Evolutionary conservation across 2,888 invertebrate genomes (phyloP), one percentile per base, ranked within the genome.

Genomic region (Glomeris marginata): DNA sequence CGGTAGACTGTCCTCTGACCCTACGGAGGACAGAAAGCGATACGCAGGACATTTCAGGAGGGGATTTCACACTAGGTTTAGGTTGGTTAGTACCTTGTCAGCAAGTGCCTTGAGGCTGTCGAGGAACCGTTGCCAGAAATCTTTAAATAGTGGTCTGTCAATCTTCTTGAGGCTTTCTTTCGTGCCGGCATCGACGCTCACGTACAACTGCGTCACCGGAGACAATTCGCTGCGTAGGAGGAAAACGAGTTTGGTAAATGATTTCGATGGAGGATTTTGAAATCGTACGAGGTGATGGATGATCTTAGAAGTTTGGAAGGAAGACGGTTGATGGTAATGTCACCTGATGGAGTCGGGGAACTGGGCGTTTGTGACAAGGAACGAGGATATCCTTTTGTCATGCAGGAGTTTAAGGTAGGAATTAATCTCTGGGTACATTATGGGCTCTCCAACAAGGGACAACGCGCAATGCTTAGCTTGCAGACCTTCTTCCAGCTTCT

Each of bases 351-450:
- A 73, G 37, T 74, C 72, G 2, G 75, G 75, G 59, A 75, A 75
- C 61, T 75, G 75, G 41, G 75, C 75, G 62, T 75, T 75, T 11
- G 75, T 75, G 18, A 75, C 75, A 4, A 75, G 63, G 61, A 76
- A 75, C 6, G 73, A 66, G 5, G 75, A 76, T 49, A 75, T 74
- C 8, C 61, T 58, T 57, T 67, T 66, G 1, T 59, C 54, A 59
- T 75, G 75, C 3, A 75, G 65, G 42, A 74, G 58, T 10, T 61
- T 56, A 5, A 74, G 61, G 56, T 74, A 69, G 47, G 61, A 63
- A 61, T 74, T 74, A 51, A 75, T 76, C 58, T 73, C 68, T 13
- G 75, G 75, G 61, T 76, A 75, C 75, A 75, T 75, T 54, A 75
- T 76, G 1, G 75, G 75, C 58, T 75, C 75, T 6, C 75, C 75